Evolutionary conservation across 2,888 invertebrate species (phyloP), one percentile per base, ranked within the genome.

Genomic region (Xestia xanthographa): DNA sequence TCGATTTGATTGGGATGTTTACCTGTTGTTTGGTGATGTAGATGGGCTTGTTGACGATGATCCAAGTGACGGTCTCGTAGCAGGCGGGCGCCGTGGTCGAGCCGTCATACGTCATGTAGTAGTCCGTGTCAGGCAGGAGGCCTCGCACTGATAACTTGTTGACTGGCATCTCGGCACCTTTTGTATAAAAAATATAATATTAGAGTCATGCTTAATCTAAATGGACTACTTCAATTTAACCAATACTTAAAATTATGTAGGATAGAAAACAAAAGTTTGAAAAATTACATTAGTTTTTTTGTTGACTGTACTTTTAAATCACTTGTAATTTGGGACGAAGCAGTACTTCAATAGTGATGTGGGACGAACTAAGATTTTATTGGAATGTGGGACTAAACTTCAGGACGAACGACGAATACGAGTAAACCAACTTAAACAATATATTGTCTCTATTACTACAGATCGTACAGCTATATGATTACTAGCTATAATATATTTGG

Each of bases 91-190:
- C 98, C 73, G 99, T 99, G 77, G 99, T 98, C 63, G 99, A 99
- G 69, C 99, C 99, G 91, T 99, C 99, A 95, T 99, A 99, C 72
- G 99, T 99, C 98, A 99, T 99, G 97, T 99, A 99, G 96, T 99
- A 98, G 92, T 98, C 98, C 66, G 99, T 99, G 90, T 98, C 98
- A 9, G 99, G 99, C 82, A 99, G 96, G 77, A 99, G 97, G 45
- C 98, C 98, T 72, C 98, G 97, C 72, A 99, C 98, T 66, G 98
- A 98, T 89, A 99, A 96, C 89, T 98, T 97, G 93, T 98, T 98
- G 83, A 99, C 98, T 84, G 98, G 98, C 94, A 98, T 98, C 94
- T 98, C 98, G 85, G 98, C 98, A 90, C 98, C 98, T 98, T 93
- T 79, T 45, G 1, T 8, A n/a, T n/a, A 48, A 48, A 62, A 8